These are phyloP conservation scores for Patella depressa DNA, from an alignment of 2,888 invertebrate species.

Conservation along the genomic window DNA sequence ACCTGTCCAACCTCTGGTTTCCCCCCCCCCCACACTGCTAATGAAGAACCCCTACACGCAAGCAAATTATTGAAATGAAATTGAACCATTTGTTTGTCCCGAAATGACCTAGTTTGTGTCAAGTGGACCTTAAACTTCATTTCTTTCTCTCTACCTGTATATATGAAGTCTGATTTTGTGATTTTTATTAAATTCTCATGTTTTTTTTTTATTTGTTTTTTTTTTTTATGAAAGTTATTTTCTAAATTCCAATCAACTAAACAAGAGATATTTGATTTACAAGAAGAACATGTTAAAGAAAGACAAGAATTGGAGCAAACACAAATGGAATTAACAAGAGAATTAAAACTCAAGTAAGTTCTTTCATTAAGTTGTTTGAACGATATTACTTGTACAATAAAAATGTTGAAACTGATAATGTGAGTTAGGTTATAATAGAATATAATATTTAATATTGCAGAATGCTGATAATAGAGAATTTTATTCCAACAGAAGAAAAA, in stretches of 20 bases:
- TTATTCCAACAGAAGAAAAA: slow-evolving; percentile 78
- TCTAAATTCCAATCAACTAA: slow-evolving; percentile 83
- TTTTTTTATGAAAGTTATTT: slow-evolving; percentile 76
- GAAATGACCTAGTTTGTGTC: too few relatives aligned
- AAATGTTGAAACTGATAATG: not conserved
- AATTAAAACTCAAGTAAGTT: slow-evolving; percentile 86
- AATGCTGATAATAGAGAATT: slow-evolving; percentile 71
- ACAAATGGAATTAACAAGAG: slow-evolving; percentile 89
- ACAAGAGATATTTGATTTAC: slow-evolving; percentile 85
- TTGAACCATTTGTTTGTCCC: too few relatives aligned
- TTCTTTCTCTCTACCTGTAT: too few relatives aligned
- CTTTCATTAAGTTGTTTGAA: not conserved
- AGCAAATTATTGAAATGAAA: too few relatives aligned
- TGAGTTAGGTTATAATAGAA: too few relatives aligned
- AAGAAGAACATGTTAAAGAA: slow-evolving; percentile 91
- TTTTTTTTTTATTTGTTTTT: too few relatives aligned
- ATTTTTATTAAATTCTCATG: too few relatives aligned
- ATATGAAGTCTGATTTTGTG: too few relatives aligned
- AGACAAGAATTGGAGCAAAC: slow-evolving; percentile 91
- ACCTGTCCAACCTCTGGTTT: too few relatives aligned
- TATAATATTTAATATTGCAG: slow-evolving; percentile 40
- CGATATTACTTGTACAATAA: not conserved
- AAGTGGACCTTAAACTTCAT: too few relatives aligned
- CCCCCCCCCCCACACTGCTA: too few relatives aligned
- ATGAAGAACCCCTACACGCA: too few relatives aligned